A percentile compares a stretch with the other conserved stretches of the same genome.
These are phyloP conservation scores for Drosophila niveifrons DNA, from an alignment of 2,888 invertebrate species.

Conservation along the genomic window DNA sequence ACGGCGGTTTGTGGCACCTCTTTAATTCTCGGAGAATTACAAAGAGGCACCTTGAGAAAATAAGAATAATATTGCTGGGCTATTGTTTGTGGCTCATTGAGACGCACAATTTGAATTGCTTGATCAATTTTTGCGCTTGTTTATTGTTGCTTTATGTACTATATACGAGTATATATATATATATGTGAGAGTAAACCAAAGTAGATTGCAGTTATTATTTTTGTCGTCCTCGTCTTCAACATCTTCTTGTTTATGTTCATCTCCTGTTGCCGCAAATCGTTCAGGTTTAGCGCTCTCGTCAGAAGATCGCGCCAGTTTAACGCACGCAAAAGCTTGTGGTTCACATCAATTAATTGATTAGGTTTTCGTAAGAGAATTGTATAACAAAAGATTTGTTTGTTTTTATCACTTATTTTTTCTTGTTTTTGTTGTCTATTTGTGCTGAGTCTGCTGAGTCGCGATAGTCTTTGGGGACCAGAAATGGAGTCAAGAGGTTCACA, in stretches of 20 bases:
- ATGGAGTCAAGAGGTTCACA: constrained; percentile 12
- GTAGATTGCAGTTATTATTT: constrained; percentile 59
- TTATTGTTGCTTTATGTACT: constrained; percentile 62
- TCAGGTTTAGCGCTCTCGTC: constrained; percentile 17
- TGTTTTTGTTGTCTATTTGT: constrained; percentile 51
- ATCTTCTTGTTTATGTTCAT: not conserved
- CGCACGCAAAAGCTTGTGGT: constrained; percentile 77
- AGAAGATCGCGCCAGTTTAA: constrained; percentile 71
- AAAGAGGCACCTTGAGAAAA: constrained; percentile 65
- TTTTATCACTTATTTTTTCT: constrained; percentile 85
- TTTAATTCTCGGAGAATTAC: constrained; percentile 77
- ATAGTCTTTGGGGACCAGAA: constrained; percentile 17
- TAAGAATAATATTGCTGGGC: constrained; percentile 81
- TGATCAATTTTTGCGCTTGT: constrained; percentile 68
- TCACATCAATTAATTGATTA: constrained; percentile 62
- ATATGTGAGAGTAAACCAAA: constrained; percentile 77
- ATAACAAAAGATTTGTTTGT: constrained; percentile 68
- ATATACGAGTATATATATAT: constrained; percentile 45
- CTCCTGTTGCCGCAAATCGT: constrained; percentile 26
- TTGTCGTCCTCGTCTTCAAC: constrained; percentile 2
- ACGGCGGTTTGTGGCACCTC: constrained; percentile 65
- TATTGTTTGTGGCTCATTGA: constrained; percentile 75
- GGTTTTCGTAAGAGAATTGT: constrained; percentile 75
- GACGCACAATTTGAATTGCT: constrained; percentile 59
- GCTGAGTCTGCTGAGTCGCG: constrained; percentile 31